Percentiles rank a stretch among this genome's conserved stretches.
Conservation (phyloP, 2,888 invertebrate genomes). For the Caenorhabditis sp. region DNA sequence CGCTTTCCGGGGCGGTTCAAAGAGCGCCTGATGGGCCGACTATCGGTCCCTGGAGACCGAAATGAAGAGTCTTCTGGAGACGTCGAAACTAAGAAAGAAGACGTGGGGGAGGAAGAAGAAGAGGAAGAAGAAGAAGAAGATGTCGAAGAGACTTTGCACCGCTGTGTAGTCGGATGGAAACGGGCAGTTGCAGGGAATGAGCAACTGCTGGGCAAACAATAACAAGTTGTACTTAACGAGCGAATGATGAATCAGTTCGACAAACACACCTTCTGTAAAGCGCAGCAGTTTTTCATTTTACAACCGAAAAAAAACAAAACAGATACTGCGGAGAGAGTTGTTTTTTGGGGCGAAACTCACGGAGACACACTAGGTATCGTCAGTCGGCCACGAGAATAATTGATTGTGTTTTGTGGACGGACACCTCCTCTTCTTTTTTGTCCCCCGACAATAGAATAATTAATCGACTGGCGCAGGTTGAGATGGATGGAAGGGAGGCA, state of each 20-base stretch:
- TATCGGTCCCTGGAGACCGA: slow-evolving; percentile 43
- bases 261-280: too few species aligned
- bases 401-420: slow-evolving; percentile 33
- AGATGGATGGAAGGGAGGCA: background rate
- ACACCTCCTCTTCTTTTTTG: slow-evolving; percentile 13
- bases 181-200: background rate
- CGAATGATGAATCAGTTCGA: too few species aligned
- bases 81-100: slow-evolving; percentile 1
- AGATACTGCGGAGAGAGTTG: too few species aligned
- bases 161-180: too few species aligned
- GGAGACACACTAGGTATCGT: slow-evolving; percentile 14
- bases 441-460: slow-evolving; percentile 15
- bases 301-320: too few species aligned
- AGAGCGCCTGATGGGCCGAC: slow-evolving; percentile 53
- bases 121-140: background rate
- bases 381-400: slow-evolving; percentile 46
- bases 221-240: too few species aligned
- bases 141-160: background rate
- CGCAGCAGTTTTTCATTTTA: too few species aligned
- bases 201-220: background rate
- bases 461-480: background rate
- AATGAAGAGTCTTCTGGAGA: slow-evolving; percentile 5
- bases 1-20: slow-evolving; percentile 47
- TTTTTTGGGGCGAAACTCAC: slow-evolving; percentile 5
- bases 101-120: background rate